Percentiles rank a stretch among this genome's conserved stretches.
Conservation (phyloP, 1,140 invertebrate genomes). For the Psilanteris sp. region DNA sequence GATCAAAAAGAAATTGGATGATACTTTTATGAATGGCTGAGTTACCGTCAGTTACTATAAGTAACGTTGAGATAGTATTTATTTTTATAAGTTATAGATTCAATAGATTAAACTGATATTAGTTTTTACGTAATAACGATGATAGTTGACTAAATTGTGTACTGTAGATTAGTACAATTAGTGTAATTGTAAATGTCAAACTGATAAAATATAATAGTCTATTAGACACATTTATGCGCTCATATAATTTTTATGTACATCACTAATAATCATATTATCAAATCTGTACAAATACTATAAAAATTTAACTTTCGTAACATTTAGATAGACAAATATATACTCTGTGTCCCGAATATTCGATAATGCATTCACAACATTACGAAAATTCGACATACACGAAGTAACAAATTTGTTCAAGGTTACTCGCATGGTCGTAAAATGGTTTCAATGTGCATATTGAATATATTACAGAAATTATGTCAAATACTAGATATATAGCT, state of each 20-base stretch:
- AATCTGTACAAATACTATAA: slow-evolving; percentile 40
- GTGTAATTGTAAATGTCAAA: not conserved
- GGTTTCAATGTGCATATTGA: slow-evolving; percentile 31
- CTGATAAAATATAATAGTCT: slow-evolving; percentile 16
- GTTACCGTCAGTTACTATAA: too few species aligned
- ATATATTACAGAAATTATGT: slow-evolving; percentile 36
- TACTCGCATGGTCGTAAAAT: slow-evolving; percentile 55
- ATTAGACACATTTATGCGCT: slow-evolving; percentile 11
- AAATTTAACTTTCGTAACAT: slow-evolving; percentile 43
- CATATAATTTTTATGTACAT: slow-evolving; percentile 32
- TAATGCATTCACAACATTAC: slow-evolving; percentile 21
- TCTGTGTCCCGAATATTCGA: slow-evolving; percentile 20
- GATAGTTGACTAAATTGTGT: slow-evolving; percentile 24
- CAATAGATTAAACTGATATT: too few species aligned
- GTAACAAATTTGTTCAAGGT: slow-evolving; percentile 59
- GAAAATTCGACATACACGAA: slow-evolving; percentile 52
- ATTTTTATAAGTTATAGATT: too few species aligned
- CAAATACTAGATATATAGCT: slow-evolving; percentile 17
- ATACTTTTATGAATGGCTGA: too few species aligned
- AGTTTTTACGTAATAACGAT: not conserved
- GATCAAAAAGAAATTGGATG: too few species aligned
- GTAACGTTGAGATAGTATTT: too few species aligned
- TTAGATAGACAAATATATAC: slow-evolving; percentile 56
- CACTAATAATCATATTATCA: slow-evolving; percentile 28
- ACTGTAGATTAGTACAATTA: slow-evolving; percentile 31